phyloP scores from a whole-genome alignment of 2,113 vertebrate species.

The Oryzias melastigma region DNA sequence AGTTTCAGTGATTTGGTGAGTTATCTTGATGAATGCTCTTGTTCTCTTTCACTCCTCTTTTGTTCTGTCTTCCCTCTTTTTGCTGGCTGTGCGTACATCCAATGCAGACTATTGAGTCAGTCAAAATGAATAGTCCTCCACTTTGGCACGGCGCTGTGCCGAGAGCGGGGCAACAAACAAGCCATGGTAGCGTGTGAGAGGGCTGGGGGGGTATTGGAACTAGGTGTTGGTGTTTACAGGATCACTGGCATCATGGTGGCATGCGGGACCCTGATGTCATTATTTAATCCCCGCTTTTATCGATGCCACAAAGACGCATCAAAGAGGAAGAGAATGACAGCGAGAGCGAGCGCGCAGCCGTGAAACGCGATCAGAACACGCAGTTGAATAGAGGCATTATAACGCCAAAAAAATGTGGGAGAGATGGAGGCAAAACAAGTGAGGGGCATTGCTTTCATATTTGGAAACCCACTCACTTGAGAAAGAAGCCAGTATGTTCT shows the following conservation, averaged over 20 bases:
- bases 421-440: slow-evolving; percentile 23
- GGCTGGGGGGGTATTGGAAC: neutral
- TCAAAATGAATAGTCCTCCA: slow-evolving; percentile 46
- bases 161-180: slow-evolving; percentile 40
- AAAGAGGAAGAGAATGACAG: slow-evolving; percentile 37
- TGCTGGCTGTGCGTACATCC: slow-evolving; percentile 28
- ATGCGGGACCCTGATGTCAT: slow-evolving; percentile 16
- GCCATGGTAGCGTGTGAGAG: neutral
- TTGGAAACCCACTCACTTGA: slow-evolving; percentile 56
- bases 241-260: slow-evolving; percentile 31
- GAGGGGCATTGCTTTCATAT: slow-evolving; percentile 59
- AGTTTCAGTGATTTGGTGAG: too few species aligned
- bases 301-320: slow-evolving; percentile 50
- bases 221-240: slow-evolving; percentile 18
- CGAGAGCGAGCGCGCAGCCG: slow-evolving; percentile 46
- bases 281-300: slow-evolving; percentile 56
- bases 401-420: slow-evolving; percentile 39
- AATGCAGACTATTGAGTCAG: slow-evolving; percentile 25
- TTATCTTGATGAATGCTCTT: slow-evolving; percentile 18
- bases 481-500: slow-evolving; percentile 36
- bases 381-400: slow-evolving; percentile 59
- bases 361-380: slow-evolving; percentile 65
- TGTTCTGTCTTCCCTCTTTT: slow-evolving; percentile 52
- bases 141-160: slow-evolving; percentile 21
- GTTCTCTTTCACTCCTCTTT: slow-evolving; percentile 28